Evolutionary conservation across 2,797 vertebrate genomes (phyloP).

Genomic region (Phalanger gymnotis): DNA sequence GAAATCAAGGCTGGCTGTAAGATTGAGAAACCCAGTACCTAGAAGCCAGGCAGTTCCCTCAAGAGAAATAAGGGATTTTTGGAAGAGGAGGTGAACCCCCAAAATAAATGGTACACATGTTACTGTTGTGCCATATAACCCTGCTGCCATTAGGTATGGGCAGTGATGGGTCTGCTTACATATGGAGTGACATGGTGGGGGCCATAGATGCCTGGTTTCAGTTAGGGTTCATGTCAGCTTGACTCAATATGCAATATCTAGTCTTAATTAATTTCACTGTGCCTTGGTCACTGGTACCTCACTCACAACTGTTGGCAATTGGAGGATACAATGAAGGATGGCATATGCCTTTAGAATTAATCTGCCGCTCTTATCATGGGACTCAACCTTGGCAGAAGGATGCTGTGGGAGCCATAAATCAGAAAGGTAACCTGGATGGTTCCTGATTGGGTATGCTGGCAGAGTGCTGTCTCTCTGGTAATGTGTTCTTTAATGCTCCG

Average conservation of each 20-base stretch:
- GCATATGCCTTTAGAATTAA: slow-evolving; percentile 74
- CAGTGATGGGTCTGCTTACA: neutral
- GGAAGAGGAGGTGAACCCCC: neutral
- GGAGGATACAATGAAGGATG: slow-evolving; percentile 70
- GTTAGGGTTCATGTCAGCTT: neutral
- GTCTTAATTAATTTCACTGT: slow-evolving; percentile 44
- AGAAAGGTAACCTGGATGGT: slow-evolving; percentile 75
- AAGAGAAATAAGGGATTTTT: neutral
- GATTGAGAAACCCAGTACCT: neutral
- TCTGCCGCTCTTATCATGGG: slow-evolving; percentile 70
- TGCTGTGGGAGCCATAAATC: slow-evolving; percentile 79
- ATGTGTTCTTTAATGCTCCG: slow-evolving; percentile 84
- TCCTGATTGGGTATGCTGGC: slow-evolving; percentile 79
- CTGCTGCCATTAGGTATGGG: neutral
- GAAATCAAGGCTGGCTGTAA: neutral
- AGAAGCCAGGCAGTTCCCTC: neutral
- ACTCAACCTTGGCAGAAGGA: slow-evolving; percentile 76
- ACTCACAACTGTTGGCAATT: slow-evolving; percentile 72
- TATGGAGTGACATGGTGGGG: neutral
- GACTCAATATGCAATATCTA: slow-evolving; percentile 20
- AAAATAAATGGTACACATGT: neutral
- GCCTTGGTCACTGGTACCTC: slow-evolving; percentile 51
- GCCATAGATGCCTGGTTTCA: neutral
- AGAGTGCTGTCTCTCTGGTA: slow-evolving; percentile 79
- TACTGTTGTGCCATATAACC: slow-evolving; percentile 21